Base-by-base conservation (phyloP, 2,113 vertebrate species). In the Nothobranchius kuhntae region DNA sequence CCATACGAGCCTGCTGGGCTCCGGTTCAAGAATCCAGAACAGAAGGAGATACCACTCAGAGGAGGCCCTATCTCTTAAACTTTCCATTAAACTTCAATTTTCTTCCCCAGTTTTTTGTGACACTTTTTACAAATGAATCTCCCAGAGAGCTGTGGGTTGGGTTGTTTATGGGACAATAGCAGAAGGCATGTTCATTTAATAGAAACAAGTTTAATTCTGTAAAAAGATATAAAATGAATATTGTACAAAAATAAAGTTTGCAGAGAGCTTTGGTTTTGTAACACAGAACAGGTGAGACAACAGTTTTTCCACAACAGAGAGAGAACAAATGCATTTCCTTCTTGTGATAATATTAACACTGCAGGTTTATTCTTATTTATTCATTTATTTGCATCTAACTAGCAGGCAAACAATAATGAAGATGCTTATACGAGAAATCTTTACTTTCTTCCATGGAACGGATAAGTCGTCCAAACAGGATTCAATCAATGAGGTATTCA, bases 231-330 rank as follows among this genome's bases (percentile, higher is more conserved):
- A 99, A 99, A 98, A 99, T 95, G 95, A 93, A 95, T 98, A 98
- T 97, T 95, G 96, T 99, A 99, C 96, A 99, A 99, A 99, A 99
- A 98, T 99, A 98, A 96, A 97, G 96, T 97, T 94, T 98, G 95
- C 96, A 93, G 93, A 96, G 94, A 96, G 95, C 96, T 99, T 98
- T 98, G 96, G 95, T 96, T 96, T 94, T 93, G 93, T 96, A 97
- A 98, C 95, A 98, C 92, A 95, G 95, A 90, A 96, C 84, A 91
- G 94, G 87, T 89, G 84, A 94, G 93, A 95, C 93, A 75, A 95
- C 86, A 73, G 81, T 67, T 77, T 77, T 47, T 57, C 4, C 30
- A 30, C 30, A 30, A 30, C 30, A 30, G 30, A 30, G 21, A 54
- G 75, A 73, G 61, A 73, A 74, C 40, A 82, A 78, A 72, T 62